A percentile compares a stretch with the other conserved stretches of the same genome.
Evolutionary conservation across 1,140 invertebrate genomes (phyloP).

Genomic region (Penaeus japonicus): DNA sequence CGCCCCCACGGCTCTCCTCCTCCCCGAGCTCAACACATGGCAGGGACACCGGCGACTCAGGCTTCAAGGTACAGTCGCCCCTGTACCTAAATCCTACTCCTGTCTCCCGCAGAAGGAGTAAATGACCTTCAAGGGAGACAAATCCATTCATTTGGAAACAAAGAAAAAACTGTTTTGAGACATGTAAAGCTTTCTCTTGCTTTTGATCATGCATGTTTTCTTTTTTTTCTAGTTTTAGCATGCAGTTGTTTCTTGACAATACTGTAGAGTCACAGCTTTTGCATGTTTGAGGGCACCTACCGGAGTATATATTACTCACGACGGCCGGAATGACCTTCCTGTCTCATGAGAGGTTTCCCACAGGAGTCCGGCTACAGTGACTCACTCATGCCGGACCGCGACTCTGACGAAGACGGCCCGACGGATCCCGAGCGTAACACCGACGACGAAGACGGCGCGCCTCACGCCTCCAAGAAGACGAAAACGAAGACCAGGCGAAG

Average conservation of each 20-base stretch:
- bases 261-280: neutral
- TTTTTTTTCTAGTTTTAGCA: neutral
- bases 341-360: neutral
- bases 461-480: neutral
- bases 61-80: constrained; percentile 40
- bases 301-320: neutral
- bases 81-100: too few relatives aligned
- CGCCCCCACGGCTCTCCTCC: constrained; percentile 24
- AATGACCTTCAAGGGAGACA: too few relatives aligned
- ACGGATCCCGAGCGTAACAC: constrained; percentile 35
- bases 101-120: too few relatives aligned
- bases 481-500: constrained; percentile 4
- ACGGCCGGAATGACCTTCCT: neutral
- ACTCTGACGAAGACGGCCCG: constrained; percentile 35
- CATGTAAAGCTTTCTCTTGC: neutral
- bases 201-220: constrained; percentile 15
- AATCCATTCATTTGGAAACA: too few relatives aligned
- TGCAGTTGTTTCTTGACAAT: neutral
- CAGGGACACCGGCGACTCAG: constrained; percentile 50
- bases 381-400: constrained; percentile 2
- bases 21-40: constrained; percentile 48
- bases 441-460: constrained; percentile 12
- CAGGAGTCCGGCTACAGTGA: constrained; percentile 47
- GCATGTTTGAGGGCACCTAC: neutral
- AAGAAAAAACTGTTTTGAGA: neutral